Base-by-base conservation (phyloP, 2,113 vertebrate species). In the Sminthopsis crassicaudata region DNA sequence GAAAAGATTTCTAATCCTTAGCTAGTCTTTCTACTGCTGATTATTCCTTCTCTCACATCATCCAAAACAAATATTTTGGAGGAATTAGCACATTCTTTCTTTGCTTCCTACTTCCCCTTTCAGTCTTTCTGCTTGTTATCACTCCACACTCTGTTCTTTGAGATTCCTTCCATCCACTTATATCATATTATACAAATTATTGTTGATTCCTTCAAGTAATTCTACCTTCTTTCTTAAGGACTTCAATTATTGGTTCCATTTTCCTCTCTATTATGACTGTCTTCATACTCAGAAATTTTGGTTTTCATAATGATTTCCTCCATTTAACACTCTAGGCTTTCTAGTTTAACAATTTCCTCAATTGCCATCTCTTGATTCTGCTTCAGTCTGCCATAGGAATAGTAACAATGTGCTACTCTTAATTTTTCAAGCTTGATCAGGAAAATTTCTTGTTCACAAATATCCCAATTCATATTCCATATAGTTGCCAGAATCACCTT, bases 1-100 rank as follows among this genome's bases (percentile, higher is more conserved):
- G 97, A 95, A 84, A 84, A 84, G 16, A 84, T 84, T 84, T 23
- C n/a, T 84, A 84, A 19, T 76, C 67, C 14, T 19, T 76, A n/a
- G 1, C 36, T 1, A 19, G 23, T 16, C n/a, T 23, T 36, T 76
- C 67, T 23, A 84, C n/a, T 84, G 10, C 27, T 67, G 30, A 11
- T 67, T 36, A 67, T 12, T 67, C 11, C 3, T 36, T 57, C 55
- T 67, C 27, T 67, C 0, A 84, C 19, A 42, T 19, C 16, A 84
- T 19, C 36, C 14, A 23, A 42, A 84, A 42, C 6, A 84, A 84
- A 84, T 84, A 42, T 42, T 14, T 42, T 6, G 67, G 67, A 84
- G n/a, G 30, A 76, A 76, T 42, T 19, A 84, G 1, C 36, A 84
- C 2, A 42, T 23, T 84, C 6, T 10, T 23, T 84, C 6, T 10